These are phyloP conservation scores for Cerceris ruficornis DNA, from an alignment of 2,888 invertebrate species.

Conservation along the genomic window DNA sequence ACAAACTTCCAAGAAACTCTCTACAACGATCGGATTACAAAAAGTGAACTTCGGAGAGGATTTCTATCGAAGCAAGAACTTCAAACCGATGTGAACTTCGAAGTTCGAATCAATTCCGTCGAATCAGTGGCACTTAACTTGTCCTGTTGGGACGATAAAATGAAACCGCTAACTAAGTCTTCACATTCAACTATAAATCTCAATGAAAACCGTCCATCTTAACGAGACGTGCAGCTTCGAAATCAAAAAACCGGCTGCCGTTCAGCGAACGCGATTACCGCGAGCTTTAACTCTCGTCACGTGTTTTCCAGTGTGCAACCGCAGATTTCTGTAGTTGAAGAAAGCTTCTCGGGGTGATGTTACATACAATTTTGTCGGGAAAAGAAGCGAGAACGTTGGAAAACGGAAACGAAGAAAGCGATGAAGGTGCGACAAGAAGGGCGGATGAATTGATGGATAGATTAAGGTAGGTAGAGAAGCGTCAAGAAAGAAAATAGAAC, in stretches of 20 bases:
- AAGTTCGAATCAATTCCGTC: not conserved
- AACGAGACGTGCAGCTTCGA: not conserved
- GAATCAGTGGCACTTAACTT: not conserved
- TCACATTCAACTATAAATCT: conserved; percentile 29
- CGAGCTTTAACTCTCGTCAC: conserved; percentile 10
- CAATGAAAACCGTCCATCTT: conserved; percentile 1
- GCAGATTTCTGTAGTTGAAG: not conserved
- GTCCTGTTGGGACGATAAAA: conserved; percentile 4
- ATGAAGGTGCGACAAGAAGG: not conserved
- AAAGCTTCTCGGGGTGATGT: not conserved
- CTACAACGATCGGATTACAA: too few species aligned
- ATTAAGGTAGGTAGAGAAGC: not conserved
- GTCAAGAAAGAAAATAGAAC: not conserved
- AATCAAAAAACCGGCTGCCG: conserved; percentile 16
- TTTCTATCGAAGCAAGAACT: not conserved
- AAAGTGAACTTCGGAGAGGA: too few species aligned
- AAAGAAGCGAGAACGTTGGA: not conserved
- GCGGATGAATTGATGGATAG: not conserved
- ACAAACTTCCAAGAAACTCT: too few species aligned
- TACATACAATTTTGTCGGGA: not conserved
- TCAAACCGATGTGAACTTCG: not conserved
- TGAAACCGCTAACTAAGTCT: conserved; percentile 23
- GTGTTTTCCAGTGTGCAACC: conserved; percentile 9
- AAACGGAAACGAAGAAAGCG: not conserved
- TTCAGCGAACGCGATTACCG: conserved; percentile 32